Percentiles rank a stretch among this genome's conserved stretches.
phyloP scores from a whole-genome alignment of 2,888 invertebrate genomes.

The Coremacera marginata region DNA sequence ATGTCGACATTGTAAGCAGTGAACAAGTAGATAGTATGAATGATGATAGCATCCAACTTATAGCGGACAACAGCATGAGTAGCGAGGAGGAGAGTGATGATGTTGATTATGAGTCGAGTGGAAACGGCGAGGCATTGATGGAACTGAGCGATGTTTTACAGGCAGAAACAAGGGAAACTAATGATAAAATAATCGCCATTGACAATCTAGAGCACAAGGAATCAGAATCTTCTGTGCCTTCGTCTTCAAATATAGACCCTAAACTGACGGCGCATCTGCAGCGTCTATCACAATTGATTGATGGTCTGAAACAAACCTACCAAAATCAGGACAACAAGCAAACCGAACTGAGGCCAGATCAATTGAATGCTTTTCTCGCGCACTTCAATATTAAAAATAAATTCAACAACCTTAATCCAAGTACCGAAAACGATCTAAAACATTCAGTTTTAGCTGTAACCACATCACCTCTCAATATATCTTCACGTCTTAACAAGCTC shows the following conservation, averaged over 20 bases:
- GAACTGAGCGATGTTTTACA: conserved; percentile 54
- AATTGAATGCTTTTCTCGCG: conserved; percentile 67
- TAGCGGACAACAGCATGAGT: conserved; percentile 50
- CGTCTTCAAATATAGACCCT: conserved; percentile 59
- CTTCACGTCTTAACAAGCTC: conserved; percentile 28
- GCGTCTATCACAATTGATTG: conserved; percentile 66
- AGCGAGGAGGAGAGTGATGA: conserved; percentile 54
- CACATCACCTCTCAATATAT: conserved; percentile 12
- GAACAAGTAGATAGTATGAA: conserved; percentile 46
- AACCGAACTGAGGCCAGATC: conserved; percentile 65
- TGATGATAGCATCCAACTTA: conserved; percentile 51
- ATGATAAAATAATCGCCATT: conserved; percentile 7
- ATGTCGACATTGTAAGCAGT: conserved; percentile 55
- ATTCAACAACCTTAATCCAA: conserved; percentile 57
- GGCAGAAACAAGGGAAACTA: conserved; percentile 54
- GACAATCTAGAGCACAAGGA: conserved; percentile 41
- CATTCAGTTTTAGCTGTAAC: conserved; percentile 13
- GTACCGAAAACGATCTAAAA: conserved; percentile 31
- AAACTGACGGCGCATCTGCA: conserved; percentile 66
- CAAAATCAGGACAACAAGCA: conserved; percentile 55
- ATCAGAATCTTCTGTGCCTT: conserved; percentile 30
- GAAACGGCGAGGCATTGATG: conserved; percentile 60
- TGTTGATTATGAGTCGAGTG: conserved; percentile 52
- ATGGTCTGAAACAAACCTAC: conserved; percentile 65
- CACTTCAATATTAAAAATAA: conserved; percentile 67